Evolutionary conservation across 2,113 vertebrate species (phyloP).

Genomic region (Oenanthe melanoleuca): DNA sequence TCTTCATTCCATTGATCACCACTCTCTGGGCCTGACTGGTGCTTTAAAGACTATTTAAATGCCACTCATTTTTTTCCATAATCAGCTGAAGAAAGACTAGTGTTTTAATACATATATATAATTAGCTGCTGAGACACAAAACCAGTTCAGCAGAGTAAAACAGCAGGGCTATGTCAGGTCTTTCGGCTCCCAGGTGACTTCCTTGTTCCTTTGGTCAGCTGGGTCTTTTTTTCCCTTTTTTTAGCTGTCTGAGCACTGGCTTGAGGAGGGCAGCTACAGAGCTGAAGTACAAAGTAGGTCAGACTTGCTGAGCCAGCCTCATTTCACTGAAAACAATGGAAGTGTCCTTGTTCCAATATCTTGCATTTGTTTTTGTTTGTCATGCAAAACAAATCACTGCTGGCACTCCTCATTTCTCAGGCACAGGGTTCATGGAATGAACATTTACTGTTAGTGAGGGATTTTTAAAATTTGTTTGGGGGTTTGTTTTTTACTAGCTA

Average conservation of each 20-base stretch:
- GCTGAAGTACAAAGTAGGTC: background rate
- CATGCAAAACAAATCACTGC: background rate
- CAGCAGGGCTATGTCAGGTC: background rate
- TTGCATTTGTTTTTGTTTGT: background rate
- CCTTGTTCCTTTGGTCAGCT: background rate
- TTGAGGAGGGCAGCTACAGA: background rate
- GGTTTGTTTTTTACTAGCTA: background rate
- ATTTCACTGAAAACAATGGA: background rate
- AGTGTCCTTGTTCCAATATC: background rate
- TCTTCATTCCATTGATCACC: background rate
- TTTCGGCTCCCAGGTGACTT: background rate
- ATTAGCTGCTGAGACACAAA: background rate
- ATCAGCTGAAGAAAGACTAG: background rate
- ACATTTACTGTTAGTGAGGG: background rate
- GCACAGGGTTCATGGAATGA: background rate
- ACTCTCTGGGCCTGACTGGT: background rate
- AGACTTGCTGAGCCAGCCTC: background rate
- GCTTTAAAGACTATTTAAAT: background rate
- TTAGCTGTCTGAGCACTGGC: background rate
- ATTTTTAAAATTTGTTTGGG: rapidly evolving
- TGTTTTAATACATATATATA: background rate
- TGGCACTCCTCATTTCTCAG: background rate
- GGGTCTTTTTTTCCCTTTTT: background rate
- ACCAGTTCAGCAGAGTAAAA: background rate
- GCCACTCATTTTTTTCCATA: background rate